Base-by-base conservation (phyloP, 2,797 vertebrate genomes). In the Hemibagrus guttatus region DNA sequence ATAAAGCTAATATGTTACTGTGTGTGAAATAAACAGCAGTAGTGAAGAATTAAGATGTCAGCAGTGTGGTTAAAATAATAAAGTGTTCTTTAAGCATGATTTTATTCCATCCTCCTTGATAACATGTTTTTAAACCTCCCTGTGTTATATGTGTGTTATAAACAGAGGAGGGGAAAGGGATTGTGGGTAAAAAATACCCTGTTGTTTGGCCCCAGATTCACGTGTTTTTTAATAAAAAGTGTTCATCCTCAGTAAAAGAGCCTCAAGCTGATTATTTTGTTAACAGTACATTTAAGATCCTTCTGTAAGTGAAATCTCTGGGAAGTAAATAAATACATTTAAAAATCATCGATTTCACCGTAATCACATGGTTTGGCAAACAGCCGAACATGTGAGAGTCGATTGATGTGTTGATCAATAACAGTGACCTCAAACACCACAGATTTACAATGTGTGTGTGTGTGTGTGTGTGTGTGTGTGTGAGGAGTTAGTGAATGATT, bases 331-430 rank as follows among this genome's bases (percentile, higher is more conserved):
- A 13, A 14, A 52, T 35, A 17, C 28, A 23, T 16, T 6, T 49
- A 72, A 17, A 42, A 74, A 49, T 17, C 16, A 79, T 58, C 11
- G 4, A 28, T 39, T 23, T 28, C 28, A 59, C 5, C 35, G 23
- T 35, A 31, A 63, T 63, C 63, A 69, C 84, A 79, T 72, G 72
- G 14, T 75, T 56, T 23, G 28, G 31, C 35, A 42, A 82, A 39
- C 58, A 83, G 78, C 39, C 68, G 19, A 49, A 63, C 76, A 85
- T 68, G 28, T 35, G 79, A 56, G 23, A n/a, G 28, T 46, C n/a
- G 23, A 88, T 82, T 39, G 39, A 83, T 76, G 54, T 6, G 26
- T 16, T 12, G 54, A 74, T 85, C 76, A 74, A 85, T 88, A 63
- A 13, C 59, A 46, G n/a, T 78, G 72, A 82, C 84, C 84, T 69